A percentile compares a stretch with the other conserved stretches of the same genome.
Conservation (phyloP, 1,140 invertebrate genomes). For the Orius insidiosus region DNA sequence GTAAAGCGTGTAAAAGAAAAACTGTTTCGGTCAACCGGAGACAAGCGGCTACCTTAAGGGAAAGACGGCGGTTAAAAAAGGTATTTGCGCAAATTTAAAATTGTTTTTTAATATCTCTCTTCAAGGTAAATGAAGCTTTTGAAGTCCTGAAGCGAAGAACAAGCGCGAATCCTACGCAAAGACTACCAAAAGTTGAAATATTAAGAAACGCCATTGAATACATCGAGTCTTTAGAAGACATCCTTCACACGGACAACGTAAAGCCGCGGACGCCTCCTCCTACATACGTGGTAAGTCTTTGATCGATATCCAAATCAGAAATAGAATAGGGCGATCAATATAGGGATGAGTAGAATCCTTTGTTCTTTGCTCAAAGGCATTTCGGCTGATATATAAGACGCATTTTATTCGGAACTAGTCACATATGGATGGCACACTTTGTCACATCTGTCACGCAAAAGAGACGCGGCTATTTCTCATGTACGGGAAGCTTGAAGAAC, state of each 20-base stretch:
- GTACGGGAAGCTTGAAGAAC: too few species aligned
- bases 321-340: too few species aligned
- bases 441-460: too few species aligned
- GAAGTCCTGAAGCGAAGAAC: constrained; percentile 84
- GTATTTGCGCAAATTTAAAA: too few species aligned
- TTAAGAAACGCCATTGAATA: constrained; percentile 93
- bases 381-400: too few species aligned
- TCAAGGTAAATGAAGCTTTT: constrained; percentile 94
- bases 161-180: constrained; percentile 84
- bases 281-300: constrained; percentile 3
- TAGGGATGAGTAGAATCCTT: too few species aligned
- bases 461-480: too few species aligned
- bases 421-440: too few species aligned
- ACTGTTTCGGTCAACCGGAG: constrained; percentile 83
- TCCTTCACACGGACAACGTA: constrained; percentile 36
- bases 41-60: constrained; percentile 89
- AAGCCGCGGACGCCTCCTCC: background rate
- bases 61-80: constrained; percentile 78
- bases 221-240: constrained; percentile 83
- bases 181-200: constrained; percentile 94
- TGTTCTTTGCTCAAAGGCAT: too few species aligned
- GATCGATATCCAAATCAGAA: too few species aligned
- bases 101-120: background rate
- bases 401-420: too few species aligned
- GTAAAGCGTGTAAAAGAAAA: constrained; percentile 91